phyloP scores from a whole-genome alignment of 2,113 vertebrate genomes.

The Bucco capensis region DNA sequence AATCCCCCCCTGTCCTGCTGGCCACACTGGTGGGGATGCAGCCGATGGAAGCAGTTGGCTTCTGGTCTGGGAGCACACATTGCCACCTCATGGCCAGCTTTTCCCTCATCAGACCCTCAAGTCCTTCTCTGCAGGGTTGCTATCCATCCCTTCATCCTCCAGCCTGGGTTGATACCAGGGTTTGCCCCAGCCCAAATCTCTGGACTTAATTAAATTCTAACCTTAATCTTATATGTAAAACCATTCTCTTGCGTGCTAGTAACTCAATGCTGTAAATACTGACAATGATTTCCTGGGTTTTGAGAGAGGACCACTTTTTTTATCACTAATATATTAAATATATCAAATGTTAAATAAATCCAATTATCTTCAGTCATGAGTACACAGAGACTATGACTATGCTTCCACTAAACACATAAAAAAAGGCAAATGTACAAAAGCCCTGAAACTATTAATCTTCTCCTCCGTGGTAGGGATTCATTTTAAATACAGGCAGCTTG shows the following conservation, averaged over 20 bases:
- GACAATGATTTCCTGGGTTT: background rate
- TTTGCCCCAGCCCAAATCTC: too few relatives aligned
- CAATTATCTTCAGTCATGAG: background rate
- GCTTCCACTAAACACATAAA: background rate
- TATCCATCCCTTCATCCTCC: too few relatives aligned
- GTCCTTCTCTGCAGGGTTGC: too few relatives aligned
- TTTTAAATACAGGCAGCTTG: background rate
- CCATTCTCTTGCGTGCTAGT: background rate
- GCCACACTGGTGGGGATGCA: too few relatives aligned
- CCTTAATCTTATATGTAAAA: background rate
- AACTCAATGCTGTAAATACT: background rate
- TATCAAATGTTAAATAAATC: background rate
- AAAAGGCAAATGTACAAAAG: background rate
- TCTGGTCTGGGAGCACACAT: too few relatives aligned
- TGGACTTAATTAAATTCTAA: background rate
- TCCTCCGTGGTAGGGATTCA: background rate
- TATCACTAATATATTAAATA: background rate
- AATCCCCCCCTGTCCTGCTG: too few relatives aligned
- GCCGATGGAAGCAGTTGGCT: too few relatives aligned
- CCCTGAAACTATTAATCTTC: background rate
- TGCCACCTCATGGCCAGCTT: too few relatives aligned
- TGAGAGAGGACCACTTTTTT: background rate
- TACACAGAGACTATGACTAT: background rate
- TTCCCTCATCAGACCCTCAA: too few relatives aligned
- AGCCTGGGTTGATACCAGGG: too few relatives aligned